Conservation (phyloP, 1,140 invertebrate genomes). For the Limonius californicus region DNA sequence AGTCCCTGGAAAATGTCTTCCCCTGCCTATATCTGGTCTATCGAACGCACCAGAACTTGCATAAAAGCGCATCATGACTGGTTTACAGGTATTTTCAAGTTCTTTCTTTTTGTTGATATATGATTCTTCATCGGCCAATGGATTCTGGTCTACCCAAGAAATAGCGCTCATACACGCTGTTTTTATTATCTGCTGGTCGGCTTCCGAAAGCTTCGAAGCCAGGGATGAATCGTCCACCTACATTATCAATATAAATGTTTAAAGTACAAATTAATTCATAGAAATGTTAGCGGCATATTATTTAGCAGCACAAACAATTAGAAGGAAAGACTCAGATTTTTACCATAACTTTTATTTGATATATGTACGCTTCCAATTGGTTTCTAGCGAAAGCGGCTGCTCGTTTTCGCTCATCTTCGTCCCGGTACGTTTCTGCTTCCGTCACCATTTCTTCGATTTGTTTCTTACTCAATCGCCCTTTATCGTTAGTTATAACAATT, state of each 20-base stretch:
- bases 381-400: slow-evolving; percentile 61
- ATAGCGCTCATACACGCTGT: slow-evolving; percentile 53
- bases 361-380: slow-evolving; percentile 68
- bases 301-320: too few species aligned
- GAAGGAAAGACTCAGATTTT: too few species aligned
- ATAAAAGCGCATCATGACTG: slow-evolving; percentile 52
- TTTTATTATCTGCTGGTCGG: slow-evolving; percentile 46
- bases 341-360: slow-evolving; percentile 59
- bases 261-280: too few species aligned
- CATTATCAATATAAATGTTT: too few species aligned
- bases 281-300: too few species aligned
- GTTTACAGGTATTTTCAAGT: slow-evolving; percentile 51
- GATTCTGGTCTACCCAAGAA: slow-evolving; percentile 65
- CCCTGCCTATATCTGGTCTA: slow-evolving; percentile 10
- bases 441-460: slow-evolving; percentile 57
- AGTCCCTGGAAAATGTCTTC: slow-evolving; percentile 39
- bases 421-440: slow-evolving; percentile 55
- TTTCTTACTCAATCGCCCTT: slow-evolving; percentile 45
- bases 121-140: slow-evolving; percentile 56
- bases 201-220: slow-evolving; percentile 39
- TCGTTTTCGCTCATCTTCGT: slow-evolving; percentile 52
- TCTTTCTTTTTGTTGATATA: slow-evolving; percentile 57
- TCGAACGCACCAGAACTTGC: slow-evolving; percentile 18
- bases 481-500: slow-evolving; percentile 51
- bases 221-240: slow-evolving; percentile 47